Conservation (phyloP, 2,797 vertebrate species). For the Psittacula derbiana region DNA sequence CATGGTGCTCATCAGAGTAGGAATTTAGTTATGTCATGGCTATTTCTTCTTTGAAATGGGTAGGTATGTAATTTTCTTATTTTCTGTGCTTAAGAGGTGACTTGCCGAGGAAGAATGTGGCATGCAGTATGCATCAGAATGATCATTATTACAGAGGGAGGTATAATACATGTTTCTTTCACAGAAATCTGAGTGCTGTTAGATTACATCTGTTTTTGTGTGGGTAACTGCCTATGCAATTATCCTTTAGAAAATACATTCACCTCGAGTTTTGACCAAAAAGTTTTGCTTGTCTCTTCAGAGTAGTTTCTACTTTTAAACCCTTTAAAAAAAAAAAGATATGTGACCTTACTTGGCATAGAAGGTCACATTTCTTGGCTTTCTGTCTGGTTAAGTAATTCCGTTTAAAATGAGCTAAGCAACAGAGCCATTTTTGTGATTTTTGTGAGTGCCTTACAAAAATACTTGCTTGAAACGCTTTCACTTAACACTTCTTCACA, state of each 20-base stretch:
- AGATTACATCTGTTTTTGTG: not conserved
- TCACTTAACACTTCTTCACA: conserved; percentile 17
- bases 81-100: not conserved
- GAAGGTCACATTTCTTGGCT: conserved; percentile 10
- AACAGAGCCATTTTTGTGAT: conserved; percentile 40
- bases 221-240: not conserved
- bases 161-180: not conserved
- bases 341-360: conserved; percentile 8
- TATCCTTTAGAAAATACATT: not conserved
- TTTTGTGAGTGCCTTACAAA: conserved; percentile 22
- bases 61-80: not conserved
- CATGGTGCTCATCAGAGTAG: not conserved
- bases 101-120: not conserved
- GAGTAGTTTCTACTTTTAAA: not conserved
- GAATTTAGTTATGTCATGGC: not conserved
- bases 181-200: not conserved
- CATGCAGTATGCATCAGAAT: not conserved
- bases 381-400: conserved; percentile 49
- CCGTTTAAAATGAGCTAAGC: conserved; percentile 16
- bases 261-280: not conserved
- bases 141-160: not conserved
- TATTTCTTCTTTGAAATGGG: not conserved
- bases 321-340: not conserved
- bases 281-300: not conserved
- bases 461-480: conserved; percentile 26